Evolutionary conservation across 1,140 invertebrate genomes (phyloP).

Genomic region (Babylonia areolata): DNA sequence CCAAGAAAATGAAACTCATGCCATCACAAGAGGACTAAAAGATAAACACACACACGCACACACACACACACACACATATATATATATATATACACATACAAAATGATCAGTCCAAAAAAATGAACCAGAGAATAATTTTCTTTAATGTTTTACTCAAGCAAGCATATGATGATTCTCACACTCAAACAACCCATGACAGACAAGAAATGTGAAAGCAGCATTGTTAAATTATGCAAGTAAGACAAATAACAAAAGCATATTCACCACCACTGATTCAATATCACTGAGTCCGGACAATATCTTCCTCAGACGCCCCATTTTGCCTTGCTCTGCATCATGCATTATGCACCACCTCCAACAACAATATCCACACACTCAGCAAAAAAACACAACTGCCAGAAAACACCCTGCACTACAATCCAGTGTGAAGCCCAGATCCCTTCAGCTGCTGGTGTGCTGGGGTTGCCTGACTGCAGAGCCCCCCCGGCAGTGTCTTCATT

Average conservation of each 20-base stretch:
- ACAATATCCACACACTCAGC: background rate
- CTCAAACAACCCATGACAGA: background rate
- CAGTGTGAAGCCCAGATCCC: background rate
- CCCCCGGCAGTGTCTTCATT: background rate
- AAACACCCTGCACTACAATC: background rate
- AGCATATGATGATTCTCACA: too few relatives aligned
- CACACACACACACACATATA: background rate
- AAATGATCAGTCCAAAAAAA: too few relatives aligned
- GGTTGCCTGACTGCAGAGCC: background rate
- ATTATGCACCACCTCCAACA: conserved; percentile 41
- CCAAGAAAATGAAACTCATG: too few relatives aligned
- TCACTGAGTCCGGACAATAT: conserved; percentile 61
- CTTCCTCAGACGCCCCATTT: conserved; percentile 59
- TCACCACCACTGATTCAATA: conserved; percentile 59
- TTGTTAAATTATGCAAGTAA: background rate
- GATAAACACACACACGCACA: background rate
- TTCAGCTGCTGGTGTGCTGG: background rate
- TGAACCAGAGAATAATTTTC: too few relatives aligned
- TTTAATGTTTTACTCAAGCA: too few relatives aligned
- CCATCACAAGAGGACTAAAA: too few relatives aligned
- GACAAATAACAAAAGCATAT: conserved; percentile 19
- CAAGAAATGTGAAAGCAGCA: background rate
- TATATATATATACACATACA: background rate
- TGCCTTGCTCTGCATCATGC: conserved; percentile 52
- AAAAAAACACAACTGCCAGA: background rate